Evolutionary conservation across 2,888 invertebrate genomes (phyloP).

Genomic region (Heteromyza rotundicornis): DNA sequence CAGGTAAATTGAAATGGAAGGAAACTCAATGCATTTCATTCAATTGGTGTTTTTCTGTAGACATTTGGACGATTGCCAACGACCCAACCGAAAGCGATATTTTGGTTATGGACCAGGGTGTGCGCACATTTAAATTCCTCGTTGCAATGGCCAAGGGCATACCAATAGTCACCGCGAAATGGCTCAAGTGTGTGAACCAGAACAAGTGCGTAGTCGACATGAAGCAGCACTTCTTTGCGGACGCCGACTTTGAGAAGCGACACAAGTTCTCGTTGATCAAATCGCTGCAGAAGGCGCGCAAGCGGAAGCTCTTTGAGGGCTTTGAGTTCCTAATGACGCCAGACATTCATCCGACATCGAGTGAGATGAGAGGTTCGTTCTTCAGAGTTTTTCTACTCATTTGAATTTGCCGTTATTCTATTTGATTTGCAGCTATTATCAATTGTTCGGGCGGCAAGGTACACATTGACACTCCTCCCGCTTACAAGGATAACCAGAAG

Average conservation of each 20-base stretch:
- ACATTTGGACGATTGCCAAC: constrained; percentile 65
- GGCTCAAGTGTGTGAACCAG: constrained; percentile 29
- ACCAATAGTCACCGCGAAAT: constrained; percentile 64
- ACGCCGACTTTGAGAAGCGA: constrained; percentile 39
- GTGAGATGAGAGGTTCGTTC: constrained; percentile 40
- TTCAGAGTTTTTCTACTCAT: background rate
- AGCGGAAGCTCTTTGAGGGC: constrained; percentile 35
- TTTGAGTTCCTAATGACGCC: constrained; percentile 43
- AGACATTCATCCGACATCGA: constrained; percentile 37
- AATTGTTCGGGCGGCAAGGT: constrained; percentile 41
- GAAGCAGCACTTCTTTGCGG: constrained; percentile 31
- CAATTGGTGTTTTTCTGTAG: constrained; percentile 15
- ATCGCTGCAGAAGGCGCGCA: constrained; percentile 36
- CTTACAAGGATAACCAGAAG: constrained; percentile 24
- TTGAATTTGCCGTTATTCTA: constrained; percentile 5
- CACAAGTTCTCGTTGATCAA: constrained; percentile 41
- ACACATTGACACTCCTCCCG: constrained; percentile 20
- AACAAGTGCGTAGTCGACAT: constrained; percentile 17
- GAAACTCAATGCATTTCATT: background rate
- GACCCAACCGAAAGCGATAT: constrained; percentile 63
- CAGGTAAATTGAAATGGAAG: constrained; percentile 22
- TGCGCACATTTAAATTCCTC: constrained; percentile 67
- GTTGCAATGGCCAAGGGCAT: constrained; percentile 67
- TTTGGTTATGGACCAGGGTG: constrained; percentile 63
- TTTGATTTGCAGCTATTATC: constrained; percentile 39